Evolutionary conservation across 2,888 invertebrate species (phyloP).

Genomic region (Thera obeliscata): DNA sequence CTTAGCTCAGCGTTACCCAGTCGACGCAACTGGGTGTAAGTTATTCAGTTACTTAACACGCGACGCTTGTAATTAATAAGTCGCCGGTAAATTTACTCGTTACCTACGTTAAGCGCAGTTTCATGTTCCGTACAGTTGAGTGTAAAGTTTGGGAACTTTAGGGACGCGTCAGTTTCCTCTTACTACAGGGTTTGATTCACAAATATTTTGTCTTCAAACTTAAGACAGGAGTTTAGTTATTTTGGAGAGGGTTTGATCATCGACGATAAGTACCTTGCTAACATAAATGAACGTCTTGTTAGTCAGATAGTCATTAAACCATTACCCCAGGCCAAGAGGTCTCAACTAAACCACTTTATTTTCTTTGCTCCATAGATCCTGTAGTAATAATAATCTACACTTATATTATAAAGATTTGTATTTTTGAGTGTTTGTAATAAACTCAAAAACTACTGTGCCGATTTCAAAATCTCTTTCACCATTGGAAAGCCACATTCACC

Average conservation of each 20-base stretch:
- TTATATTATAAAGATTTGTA: too few species aligned
- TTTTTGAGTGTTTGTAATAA: too few species aligned
- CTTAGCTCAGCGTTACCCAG: neutral
- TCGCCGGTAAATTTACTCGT: conserved; percentile 41
- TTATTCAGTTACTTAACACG: conserved; percentile 34
- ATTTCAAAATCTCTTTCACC: too few species aligned
- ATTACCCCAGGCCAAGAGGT: too few species aligned
- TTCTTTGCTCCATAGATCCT: too few species aligned
- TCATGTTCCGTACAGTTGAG: conserved; percentile 45
- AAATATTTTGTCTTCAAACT: conserved; percentile 35
- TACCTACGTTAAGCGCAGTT: conserved; percentile 44
- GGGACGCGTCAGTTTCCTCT: conserved; percentile 46
- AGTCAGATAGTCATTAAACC: too few species aligned
- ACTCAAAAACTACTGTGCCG: too few species aligned
- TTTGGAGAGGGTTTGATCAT: conserved; percentile 27
- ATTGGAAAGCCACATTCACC: too few species aligned
- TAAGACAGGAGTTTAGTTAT: conserved; percentile 32
- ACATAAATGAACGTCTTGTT: too few species aligned
- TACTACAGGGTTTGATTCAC: conserved; percentile 40
- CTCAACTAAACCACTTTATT: too few species aligned
- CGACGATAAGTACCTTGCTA: neutral
- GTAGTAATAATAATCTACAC: too few species aligned
- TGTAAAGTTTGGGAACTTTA: conserved; percentile 48
- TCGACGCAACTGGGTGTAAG: conserved; percentile 8
- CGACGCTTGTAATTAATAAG: conserved; percentile 41